phyloP scores from a whole-genome alignment of 2,113 vertebrate genomes.

The Fukomys damarensis region DNA sequence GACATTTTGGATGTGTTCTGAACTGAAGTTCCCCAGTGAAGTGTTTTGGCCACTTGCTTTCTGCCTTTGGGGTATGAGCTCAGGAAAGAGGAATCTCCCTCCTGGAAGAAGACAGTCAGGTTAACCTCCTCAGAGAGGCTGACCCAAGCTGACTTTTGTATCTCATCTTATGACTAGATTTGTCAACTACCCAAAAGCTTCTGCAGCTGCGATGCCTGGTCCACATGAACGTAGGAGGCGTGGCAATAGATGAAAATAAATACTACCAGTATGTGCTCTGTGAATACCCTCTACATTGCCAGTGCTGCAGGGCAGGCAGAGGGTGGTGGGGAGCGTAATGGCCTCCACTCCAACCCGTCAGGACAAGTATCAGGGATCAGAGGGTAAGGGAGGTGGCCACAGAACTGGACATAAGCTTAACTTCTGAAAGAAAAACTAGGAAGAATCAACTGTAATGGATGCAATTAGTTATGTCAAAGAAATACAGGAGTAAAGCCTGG shows the following conservation, averaged over 20 bases:
- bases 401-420: slow-evolving; percentile 11
- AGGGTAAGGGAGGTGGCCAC: not conserved
- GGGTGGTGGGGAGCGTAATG: not conserved
- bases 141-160: not conserved
- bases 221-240: not conserved
- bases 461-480: not conserved
- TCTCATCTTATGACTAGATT: slow-evolving; percentile 62
- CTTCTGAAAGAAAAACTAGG: not conserved
- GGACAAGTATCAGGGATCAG: not conserved
- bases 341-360: not conserved
- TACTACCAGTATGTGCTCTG: not conserved
- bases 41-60: not conserved
- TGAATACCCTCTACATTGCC: not conserved
- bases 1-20: not conserved
- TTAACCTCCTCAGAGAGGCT: not conserved
- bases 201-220: not conserved
- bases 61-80: not conserved
- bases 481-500: not conserved
- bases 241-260: slow-evolving; percentile 39
- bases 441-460: not conserved
- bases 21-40: not conserved
- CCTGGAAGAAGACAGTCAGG: not conserved
- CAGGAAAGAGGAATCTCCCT: not conserved
- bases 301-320: not conserved
- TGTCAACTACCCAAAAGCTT: not conserved